Evolutionary conservation across 1,140 invertebrate genomes (phyloP), one percentile per base, ranked within the genome.

Genomic region (Nebria ingens): DNA sequence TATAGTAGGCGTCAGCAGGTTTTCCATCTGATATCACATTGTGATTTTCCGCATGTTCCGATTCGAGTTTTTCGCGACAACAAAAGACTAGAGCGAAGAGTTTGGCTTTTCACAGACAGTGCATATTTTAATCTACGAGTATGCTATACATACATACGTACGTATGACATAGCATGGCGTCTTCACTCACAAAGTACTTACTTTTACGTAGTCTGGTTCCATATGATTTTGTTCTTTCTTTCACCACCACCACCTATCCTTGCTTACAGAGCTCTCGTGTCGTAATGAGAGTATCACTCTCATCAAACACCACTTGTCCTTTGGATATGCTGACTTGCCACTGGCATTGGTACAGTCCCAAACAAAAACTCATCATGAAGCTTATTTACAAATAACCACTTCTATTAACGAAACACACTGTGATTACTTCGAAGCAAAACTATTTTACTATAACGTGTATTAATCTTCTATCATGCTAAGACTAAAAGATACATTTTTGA

Each of bases 1-100:
- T n/a, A n/a, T n/a, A n/a, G n/a, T n/a, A 34, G 40, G 40, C 40
- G 40, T 45, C 40, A 45, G 40, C 40, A 12, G 4, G 6, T 45
- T 45, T 45, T 45, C 40, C 40, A 45, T 45, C 40, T 45, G 40
- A 45, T 45, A 45, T 45, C 40, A 45, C 40, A 45, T 45, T 45
- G 9, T 45, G 40, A 45, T 45, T 45, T 45, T 45, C 40, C 40
- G 40, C 25, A 34, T 45, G 17, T 17, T 11, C 17, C 15, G n/a
- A n/a, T n/a, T n/a, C n/a, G n/a, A n/a, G n/a, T n/a, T n/a, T n/a
- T n/a, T 17, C 3, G 40, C 40, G 40, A 11, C 4, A 9, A 45
- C 40, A 45, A 45, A 12, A 45, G 40, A 45, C 6, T 45, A 17
- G 40, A 6, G 40, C n/a, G 25, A 34, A 34, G 9, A 9, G n/a